Conservation (phyloP, 2,888 invertebrate genomes). For the Thecophora atra region DNA sequence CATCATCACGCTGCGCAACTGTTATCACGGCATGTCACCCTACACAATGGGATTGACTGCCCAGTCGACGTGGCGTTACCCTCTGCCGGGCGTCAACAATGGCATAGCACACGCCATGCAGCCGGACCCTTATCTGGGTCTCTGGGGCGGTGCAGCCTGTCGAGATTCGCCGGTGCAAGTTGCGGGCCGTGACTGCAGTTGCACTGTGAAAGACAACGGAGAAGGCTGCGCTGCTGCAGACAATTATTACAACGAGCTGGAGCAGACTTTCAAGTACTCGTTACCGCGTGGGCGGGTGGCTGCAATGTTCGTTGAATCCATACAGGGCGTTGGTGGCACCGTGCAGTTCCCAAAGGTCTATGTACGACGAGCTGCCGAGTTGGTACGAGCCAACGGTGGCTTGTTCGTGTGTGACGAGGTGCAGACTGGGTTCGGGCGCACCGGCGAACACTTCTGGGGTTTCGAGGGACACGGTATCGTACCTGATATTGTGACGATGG, state of each 20-base stretch:
- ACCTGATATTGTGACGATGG: constrained; percentile 96
- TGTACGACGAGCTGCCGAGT: constrained; percentile 80
- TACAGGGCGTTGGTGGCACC: constrained; percentile 94
- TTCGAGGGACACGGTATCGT: constrained; percentile 85
- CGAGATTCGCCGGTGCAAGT: constrained; percentile 87
- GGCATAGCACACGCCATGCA: constrained; percentile 90
- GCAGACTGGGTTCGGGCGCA: constrained; percentile 95
- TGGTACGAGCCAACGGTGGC: constrained; percentile 84
- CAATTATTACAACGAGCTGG: constrained; percentile 81
- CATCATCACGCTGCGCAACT: constrained; percentile 85
- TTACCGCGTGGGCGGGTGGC: constrained; percentile 83
- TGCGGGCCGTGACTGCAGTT: constrained; percentile 74
- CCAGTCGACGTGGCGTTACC: constrained; percentile 80
- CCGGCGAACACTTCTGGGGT: constrained; percentile 97
- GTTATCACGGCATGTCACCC: constrained; percentile 92
- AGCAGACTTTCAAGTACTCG: constrained; percentile 78
- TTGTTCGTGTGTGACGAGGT: constrained; percentile 94
- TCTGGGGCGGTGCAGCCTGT: constrained; percentile 89
- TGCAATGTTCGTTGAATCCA: constrained; percentile 93
- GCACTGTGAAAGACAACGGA: constrained; percentile 57
- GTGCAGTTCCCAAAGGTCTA: constrained; percentile 93
- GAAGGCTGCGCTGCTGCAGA: constrained; percentile 81
- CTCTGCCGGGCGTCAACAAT: constrained; percentile 72
- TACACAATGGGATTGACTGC: constrained; percentile 85
- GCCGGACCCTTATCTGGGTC: constrained; percentile 90